Percentiles rank a stretch among this genome's conserved stretches.
Evolutionary conservation across 2,797 vertebrate genomes (phyloP).

Genomic region (Enteromius mattozi): DNA sequence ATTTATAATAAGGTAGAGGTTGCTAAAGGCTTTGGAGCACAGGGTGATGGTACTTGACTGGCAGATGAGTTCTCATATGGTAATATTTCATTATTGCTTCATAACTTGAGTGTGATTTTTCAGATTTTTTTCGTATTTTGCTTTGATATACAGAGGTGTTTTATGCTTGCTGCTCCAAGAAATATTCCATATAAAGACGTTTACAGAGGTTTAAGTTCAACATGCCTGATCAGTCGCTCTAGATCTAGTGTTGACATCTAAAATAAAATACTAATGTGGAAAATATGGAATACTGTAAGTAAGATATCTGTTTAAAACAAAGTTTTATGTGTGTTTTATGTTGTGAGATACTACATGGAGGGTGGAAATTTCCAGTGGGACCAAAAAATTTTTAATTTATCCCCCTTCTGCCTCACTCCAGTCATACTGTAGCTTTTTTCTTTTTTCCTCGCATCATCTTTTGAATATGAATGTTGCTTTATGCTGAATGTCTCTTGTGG

Average conservation of each 20-base stretch:
- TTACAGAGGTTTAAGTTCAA: constrained; percentile 14
- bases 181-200: background rate
- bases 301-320: background rate
- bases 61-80: background rate
- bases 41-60: background rate
- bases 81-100: background rate
- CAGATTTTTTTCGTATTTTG: background rate
- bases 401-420: background rate
- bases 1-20: background rate
- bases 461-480: constrained; percentile 30
- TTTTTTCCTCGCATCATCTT: background rate
- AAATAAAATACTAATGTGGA: background rate
- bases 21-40: background rate
- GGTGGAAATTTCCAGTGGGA: background rate
- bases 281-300: background rate
- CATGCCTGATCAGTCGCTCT: background rate
- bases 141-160: background rate
- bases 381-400: background rate
- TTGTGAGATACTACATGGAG: background rate
- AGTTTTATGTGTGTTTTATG: constrained; percentile 3
- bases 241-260: background rate
- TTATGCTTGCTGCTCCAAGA: constrained; percentile 17
- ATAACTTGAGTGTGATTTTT: background rate
- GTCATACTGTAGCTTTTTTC: constrained; percentile 1
- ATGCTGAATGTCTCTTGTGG: constrained; percentile 7